Base-by-base conservation (phyloP, 1,140 invertebrate species). In the Trypoxylus dichotomus region DNA sequence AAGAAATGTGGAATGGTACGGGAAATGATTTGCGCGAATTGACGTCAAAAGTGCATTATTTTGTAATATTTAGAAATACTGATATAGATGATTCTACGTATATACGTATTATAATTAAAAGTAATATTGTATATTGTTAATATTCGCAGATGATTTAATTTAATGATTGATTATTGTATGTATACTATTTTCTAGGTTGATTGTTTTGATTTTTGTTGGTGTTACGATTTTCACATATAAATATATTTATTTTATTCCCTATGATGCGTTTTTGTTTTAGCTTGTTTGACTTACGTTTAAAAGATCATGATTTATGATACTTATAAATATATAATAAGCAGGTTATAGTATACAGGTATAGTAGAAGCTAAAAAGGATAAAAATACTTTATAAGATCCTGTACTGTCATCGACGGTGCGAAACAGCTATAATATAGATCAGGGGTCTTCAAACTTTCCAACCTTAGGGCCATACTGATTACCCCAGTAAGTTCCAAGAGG, bases 211-310 rank as follows among this genome's bases (percentile, higher is more conserved):
- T 71, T 60, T 71, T 71, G 63, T 71, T 71, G 25, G 25, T 71
- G 63, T 71, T 71, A 71, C 29, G 24, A 71, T 24, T 27, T 71
- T 25, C 25, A 29, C 25, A 19, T 54, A 29, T 32, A 71, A 71
- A 71, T 71, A 71, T 71, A 71, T 71, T 71, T 71, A 71, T 71
- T 74, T 74, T 74, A 41, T 42, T 15, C 72, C 27, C n/a, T 43
- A 54, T n/a, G 5, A 0, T 54, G 3, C 19, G 47, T n/a, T 54
- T 54, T n/a, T n/a, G n/a, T n/a, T n/a, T n/a, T n/a, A n/a, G 32
- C 32, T 37, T 2, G 10, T 37, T 37, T 37, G n/a, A n/a, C n/a
- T n/a, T n/a, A n/a, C n/a, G n/a, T n/a, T n/a, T n/a, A n/a, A n/a
- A n/a, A n/a, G n/a, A n/a, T n/a, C n/a, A n/a, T n/a, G n/a, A n/a